phyloP scores from a whole-genome alignment of 2,113 vertebrate species.

The Tonatia bakeri region DNA sequence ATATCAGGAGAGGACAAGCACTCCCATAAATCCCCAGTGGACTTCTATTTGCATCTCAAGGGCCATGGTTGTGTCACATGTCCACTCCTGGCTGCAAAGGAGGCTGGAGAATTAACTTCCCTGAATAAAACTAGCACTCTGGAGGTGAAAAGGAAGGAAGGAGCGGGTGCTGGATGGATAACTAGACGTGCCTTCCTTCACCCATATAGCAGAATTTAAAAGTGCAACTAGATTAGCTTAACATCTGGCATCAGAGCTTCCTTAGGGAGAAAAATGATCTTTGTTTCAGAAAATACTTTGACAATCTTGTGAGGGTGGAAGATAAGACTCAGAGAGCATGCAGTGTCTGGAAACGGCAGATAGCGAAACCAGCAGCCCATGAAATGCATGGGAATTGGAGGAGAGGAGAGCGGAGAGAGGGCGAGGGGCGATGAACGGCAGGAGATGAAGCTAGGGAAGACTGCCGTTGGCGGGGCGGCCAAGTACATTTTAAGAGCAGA shows the following conservation, averaged over 20 bases:
- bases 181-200: neutral
- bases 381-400: neutral
- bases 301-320: neutral
- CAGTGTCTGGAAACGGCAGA: neutral
- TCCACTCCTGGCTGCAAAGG: neutral
- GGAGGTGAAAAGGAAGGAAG: neutral
- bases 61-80: neutral
- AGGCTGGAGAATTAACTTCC: neutral
- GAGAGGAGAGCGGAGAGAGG: neutral
- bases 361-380: neutral
- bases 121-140: neutral
- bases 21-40: rapidly evolving
- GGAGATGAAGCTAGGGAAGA: neutral
- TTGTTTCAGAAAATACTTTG: slow-evolving; percentile 48
- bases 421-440: rapidly evolving
- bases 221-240: neutral
- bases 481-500: neutral
- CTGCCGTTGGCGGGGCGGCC: rapidly evolving
- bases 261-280: neutral
- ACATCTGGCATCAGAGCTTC: neutral
- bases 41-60: neutral
- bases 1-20: neutral
- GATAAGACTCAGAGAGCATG: slow-evolving; percentile 18
- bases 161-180: neutral
- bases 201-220: neutral